These are phyloP conservation scores for Megaceryle alcyon DNA, from an alignment of 2,797 vertebrate genomes.

Conservation along the genomic window DNA sequence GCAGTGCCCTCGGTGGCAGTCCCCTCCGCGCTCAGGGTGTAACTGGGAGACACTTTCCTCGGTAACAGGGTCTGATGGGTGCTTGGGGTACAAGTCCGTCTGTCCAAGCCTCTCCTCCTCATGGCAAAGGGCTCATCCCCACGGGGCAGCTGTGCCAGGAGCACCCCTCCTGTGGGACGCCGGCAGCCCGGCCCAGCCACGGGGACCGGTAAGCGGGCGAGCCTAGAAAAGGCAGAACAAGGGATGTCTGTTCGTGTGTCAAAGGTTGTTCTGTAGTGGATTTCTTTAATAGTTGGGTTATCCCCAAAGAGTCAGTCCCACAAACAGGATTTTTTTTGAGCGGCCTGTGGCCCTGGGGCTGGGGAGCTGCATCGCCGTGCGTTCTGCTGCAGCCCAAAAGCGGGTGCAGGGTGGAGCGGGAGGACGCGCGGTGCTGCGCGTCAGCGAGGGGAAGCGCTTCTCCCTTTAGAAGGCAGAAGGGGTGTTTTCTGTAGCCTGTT, in stretches of 20 bases:
- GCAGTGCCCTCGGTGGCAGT: too few relatives aligned
- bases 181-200: too few relatives aligned
- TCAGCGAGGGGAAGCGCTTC: background rate
- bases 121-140: background rate
- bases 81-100: background rate
- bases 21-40: too few relatives aligned
- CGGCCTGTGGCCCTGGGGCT: background rate
- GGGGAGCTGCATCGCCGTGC: background rate
- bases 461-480: background rate
- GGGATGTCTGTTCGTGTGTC: background rate
- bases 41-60: background rate
- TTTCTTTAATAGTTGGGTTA: background rate
- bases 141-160: background rate
- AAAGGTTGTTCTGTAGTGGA: background rate
- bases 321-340: background rate
- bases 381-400: background rate
- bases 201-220: background rate
- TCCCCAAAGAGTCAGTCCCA: background rate
- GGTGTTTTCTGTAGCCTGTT: background rate
- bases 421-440: background rate
- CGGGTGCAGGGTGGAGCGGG: conserved; percentile 27
- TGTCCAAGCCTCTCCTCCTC: background rate
- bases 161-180: background rate
- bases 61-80: background rate
- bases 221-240: conserved; percentile 12